Evolutionary conservation across 2,888 invertebrate species (phyloP).

Genomic region (Heliconius charithonia): DNA sequence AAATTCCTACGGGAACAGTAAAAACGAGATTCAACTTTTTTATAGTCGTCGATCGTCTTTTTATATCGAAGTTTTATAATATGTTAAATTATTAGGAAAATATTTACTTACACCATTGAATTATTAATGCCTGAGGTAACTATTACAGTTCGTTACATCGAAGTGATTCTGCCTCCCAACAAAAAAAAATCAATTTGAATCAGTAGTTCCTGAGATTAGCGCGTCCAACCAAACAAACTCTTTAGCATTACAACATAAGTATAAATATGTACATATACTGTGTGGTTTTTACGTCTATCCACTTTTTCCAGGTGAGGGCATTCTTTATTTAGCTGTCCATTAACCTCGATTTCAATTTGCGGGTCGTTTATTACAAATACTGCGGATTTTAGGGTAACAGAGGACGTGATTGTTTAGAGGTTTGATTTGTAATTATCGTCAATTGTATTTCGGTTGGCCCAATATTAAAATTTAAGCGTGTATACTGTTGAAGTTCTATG

Average conservation of each 20-base stretch:
- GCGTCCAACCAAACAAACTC: background rate
- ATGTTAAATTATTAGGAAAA: too few species aligned
- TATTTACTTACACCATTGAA: too few species aligned
- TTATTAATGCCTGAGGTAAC: too few species aligned
- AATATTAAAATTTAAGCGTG: background rate
- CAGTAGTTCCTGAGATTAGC: background rate
- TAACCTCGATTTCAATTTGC: slow-evolving; percentile 17
- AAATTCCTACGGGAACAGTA: too few species aligned
- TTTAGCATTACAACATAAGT: background rate
- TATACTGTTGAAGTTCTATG: background rate
- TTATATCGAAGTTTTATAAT: too few species aligned
- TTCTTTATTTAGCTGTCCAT: slow-evolving; percentile 14
- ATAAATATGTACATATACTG: background rate
- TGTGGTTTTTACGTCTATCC: background rate
- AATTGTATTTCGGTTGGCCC: background rate
- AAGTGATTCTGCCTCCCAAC: too few species aligned
- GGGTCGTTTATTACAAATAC: slow-evolving; percentile 5
- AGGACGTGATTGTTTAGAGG: background rate
- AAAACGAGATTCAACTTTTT: too few species aligned
- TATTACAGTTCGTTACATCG: background rate
- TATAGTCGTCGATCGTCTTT: too few species aligned
- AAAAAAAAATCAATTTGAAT: background rate
- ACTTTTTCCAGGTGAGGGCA: slow-evolving; percentile 13
- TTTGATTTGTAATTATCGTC: slow-evolving; percentile 15
- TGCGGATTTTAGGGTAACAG: background rate